A percentile compares a stretch with the other conserved stretches of the same genome.
Evolutionary conservation across 2,797 vertebrate genomes (phyloP).

Genomic region (Somateria mollissima): DNA sequence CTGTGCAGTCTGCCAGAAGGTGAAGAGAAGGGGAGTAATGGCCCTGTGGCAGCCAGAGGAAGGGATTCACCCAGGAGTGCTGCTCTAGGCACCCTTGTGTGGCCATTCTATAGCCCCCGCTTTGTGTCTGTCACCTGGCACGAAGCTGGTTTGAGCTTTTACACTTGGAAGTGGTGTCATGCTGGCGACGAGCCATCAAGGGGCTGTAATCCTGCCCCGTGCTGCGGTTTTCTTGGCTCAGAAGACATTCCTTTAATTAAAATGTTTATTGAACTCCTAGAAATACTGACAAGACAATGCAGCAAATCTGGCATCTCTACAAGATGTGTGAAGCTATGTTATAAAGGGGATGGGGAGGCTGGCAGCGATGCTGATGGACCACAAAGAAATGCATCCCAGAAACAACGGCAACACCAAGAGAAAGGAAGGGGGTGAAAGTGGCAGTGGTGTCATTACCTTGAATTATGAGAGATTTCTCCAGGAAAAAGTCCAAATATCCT

Average conservation of each 20-base stretch:
- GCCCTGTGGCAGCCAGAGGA: background rate
- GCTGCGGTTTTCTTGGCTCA: constrained; percentile 6
- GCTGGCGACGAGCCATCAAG: background rate
- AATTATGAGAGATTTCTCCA: constrained; percentile 68
- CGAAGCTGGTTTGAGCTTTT: background rate
- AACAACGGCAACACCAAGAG: background rate
- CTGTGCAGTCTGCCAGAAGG: background rate
- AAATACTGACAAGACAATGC: constrained; percentile 52
- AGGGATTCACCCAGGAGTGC: background rate
- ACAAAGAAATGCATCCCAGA: constrained; percentile 59
- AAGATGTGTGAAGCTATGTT: constrained; percentile 46
- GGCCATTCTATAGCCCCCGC: fast-evolving
- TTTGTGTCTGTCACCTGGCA: background rate
- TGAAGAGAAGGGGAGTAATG: background rate
- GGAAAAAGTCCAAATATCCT: constrained; percentile 65
- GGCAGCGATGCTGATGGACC: constrained; percentile 27
- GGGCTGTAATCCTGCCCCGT: constrained; percentile 26
- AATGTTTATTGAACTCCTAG: constrained; percentile 54
- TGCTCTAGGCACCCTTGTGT: background rate
- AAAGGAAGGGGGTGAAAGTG: constrained; percentile 3
- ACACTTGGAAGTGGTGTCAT: background rate
- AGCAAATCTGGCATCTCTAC: constrained; percentile 48
- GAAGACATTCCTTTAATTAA: constrained; percentile 59
- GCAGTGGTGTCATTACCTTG: constrained; percentile 64
- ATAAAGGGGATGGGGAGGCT: constrained; percentile 5